Conservation (phyloP, 2,888 invertebrate species). For the Dusona sp. region DNA sequence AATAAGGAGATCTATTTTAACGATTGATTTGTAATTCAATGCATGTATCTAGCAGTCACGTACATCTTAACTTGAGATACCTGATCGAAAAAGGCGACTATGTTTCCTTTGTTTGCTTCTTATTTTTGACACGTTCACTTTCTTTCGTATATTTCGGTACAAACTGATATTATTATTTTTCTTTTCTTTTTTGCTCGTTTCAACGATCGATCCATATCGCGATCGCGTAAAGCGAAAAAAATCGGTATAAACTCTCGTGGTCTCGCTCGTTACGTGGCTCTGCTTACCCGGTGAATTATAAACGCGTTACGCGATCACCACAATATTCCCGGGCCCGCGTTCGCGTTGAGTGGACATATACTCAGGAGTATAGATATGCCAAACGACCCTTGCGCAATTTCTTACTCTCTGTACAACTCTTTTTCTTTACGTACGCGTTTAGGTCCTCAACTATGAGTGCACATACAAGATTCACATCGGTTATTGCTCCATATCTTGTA, state of each 20-base stretch:
- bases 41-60: conserved; percentile 32
- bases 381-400: conserved; percentile 63
- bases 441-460: neutral
- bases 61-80: conserved; percentile 26
- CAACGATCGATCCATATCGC: conserved; percentile 64
- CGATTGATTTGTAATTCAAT: conserved; percentile 17
- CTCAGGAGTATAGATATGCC: conserved; percentile 24
- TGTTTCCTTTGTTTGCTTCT: conserved; percentile 19
- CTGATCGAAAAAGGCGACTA: conserved; percentile 39
- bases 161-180: conserved; percentile 24
- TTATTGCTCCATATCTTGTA: neutral
- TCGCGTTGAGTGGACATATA: conserved; percentile 59
- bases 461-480: conserved; percentile 2
- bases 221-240: conserved; percentile 31
- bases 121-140: conserved; percentile 25
- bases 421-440: conserved; percentile 8
- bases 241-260: conserved; percentile 41
- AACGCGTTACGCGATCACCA: conserved; percentile 64
- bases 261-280: conserved; percentile 60
- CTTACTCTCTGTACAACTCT: conserved; percentile 33
- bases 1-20: conserved; percentile 14
- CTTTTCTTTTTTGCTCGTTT: conserved; percentile 37
- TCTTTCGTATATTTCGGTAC: conserved; percentile 32
- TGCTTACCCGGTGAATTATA: conserved; percentile 37
- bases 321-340: conserved; percentile 41